Base-by-base conservation (phyloP, 2,888 invertebrate genomes). In the Phrixothrix hirtus region DNA sequence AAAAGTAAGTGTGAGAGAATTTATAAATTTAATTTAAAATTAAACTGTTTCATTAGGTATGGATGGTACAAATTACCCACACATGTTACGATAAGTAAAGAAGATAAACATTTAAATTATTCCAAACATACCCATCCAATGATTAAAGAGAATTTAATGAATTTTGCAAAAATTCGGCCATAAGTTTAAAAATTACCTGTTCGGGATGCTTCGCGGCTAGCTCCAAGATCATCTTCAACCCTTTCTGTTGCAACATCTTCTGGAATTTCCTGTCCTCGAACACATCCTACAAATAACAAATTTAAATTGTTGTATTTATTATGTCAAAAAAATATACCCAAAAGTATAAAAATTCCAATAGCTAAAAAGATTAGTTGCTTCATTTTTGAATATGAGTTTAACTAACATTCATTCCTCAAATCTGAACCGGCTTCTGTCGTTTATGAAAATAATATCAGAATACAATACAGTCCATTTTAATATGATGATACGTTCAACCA, bases 141-240 rank as follows among this genome's bases (percentile, higher is more conserved):
- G 29, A 62, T 74, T 6, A 64, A 62, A 42, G 73, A 75, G 60
- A 72, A 74, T 53, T 53, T 74, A 14, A 67, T 68, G 72, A 71
- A 71, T 54, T 69, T 68, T 55, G 70, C 61, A 29, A 71, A 69
- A 66, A 72, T 73, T 43, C 63, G 72, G n/a, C n/a, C n/a, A n/a
- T n/a, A n/a, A 52, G 57, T 50, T 36, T 38, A 47, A 45, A 31
- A 56, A 66, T 71, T 71, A 92, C 92, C 92, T 72, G 96, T 97
- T 74, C 91, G 84, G 5, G 94, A 95, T 52, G 84, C 93, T 75
- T 95, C 93, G 59, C 91, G 81, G 57, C 87, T 90, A 35, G 92
- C 84, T 9, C 95, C 95, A 46, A 94, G 78, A 74, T 95, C 90
- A 21, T 83, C 78, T 38, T 92, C 90, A 43, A 89, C 81, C 2